Conservation (phyloP, 2,113 vertebrate species). For the Emydura subglobosa region DNA sequence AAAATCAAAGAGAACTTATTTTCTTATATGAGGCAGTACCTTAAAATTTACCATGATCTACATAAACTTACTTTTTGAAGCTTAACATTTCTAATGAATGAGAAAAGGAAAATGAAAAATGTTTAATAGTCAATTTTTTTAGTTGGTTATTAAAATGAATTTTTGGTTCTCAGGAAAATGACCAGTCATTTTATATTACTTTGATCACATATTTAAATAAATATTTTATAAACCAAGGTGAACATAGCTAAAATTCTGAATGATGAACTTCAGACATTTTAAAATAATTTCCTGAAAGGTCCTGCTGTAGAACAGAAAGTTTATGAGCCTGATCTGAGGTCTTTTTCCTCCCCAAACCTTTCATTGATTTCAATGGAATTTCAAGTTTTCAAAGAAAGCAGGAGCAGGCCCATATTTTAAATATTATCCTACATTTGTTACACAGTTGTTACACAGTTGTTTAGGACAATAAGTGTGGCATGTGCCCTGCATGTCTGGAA, state of each 20-base stretch:
- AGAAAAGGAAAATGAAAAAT: not conserved
- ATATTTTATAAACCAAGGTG: not conserved
- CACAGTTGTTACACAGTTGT: not conserved
- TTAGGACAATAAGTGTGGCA: not conserved
- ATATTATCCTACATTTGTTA: not conserved
- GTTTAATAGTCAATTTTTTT: not conserved
- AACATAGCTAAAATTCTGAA: not conserved
- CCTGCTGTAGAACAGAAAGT: not conserved
- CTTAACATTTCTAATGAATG: not conserved
- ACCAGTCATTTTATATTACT: not conserved
- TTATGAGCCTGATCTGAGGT: not conserved
- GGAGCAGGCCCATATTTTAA: not conserved
- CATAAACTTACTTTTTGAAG: constrained; percentile 3
- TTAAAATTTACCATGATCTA: constrained; percentile 1
- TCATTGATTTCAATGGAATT: constrained; percentile 20
- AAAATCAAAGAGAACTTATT: not conserved
- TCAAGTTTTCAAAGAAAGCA: not conserved
- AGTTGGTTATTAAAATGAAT: constrained; percentile 4
- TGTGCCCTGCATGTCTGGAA: not conserved
- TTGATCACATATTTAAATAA: not conserved
- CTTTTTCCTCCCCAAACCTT: not conserved
- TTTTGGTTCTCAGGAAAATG: constrained; percentile 30
- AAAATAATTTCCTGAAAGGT: not conserved
- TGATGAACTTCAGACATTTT: not conserved
- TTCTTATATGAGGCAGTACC: not conserved